Percentiles rank a stretch among this genome's conserved stretches.
phyloP scores from a whole-genome alignment of 2,888 invertebrate species.

The Uropetala carovei region DNA sequence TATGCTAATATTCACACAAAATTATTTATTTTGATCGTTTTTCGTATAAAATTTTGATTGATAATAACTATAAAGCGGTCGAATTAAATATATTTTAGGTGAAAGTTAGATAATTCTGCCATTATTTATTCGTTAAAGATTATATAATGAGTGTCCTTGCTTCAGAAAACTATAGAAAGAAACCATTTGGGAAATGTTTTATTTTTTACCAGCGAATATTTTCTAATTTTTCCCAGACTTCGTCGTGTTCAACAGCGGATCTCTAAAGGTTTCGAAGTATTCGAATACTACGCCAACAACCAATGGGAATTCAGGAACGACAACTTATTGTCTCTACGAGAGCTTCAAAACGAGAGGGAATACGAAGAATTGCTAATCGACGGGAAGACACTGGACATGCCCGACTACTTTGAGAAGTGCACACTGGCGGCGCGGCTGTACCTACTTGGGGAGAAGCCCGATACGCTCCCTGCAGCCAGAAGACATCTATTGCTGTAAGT shows the following conservation, averaged over 20 bases:
- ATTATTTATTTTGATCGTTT: too few relatives aligned
- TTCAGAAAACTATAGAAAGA: too few relatives aligned
- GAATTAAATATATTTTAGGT: too few relatives aligned
- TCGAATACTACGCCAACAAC: constrained; percentile 94
- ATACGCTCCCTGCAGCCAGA: constrained; percentile 87
- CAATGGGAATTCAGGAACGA: constrained; percentile 93
- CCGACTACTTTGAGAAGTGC: constrained; percentile 89
- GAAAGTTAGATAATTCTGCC: too few relatives aligned
- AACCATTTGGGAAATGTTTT: too few relatives aligned
- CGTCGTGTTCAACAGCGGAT: constrained; percentile 90
- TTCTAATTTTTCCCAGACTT: constrained; percentile 73
- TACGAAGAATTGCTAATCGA: constrained; percentile 83
- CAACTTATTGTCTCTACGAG: constrained; percentile 79
- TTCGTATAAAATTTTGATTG: too few relatives aligned
- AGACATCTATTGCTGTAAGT: constrained; percentile 88
- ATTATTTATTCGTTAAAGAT: too few relatives aligned
- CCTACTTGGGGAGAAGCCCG: constrained; percentile 89
- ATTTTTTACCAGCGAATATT: too few relatives aligned
- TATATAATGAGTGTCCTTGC: too few relatives aligned
- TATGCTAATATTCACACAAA: too few relatives aligned
- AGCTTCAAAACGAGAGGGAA: constrained; percentile 82
- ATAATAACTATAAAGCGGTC: too few relatives aligned
- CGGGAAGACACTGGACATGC: constrained; percentile 84
- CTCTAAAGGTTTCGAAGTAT: constrained; percentile 90
- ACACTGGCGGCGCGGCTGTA: constrained; percentile 87